A percentile compares a stretch with the other conserved stretches of the same genome.
phyloP scores from a whole-genome alignment of 2,888 invertebrate species.

The Caenorhabditis macrosperma region DNA sequence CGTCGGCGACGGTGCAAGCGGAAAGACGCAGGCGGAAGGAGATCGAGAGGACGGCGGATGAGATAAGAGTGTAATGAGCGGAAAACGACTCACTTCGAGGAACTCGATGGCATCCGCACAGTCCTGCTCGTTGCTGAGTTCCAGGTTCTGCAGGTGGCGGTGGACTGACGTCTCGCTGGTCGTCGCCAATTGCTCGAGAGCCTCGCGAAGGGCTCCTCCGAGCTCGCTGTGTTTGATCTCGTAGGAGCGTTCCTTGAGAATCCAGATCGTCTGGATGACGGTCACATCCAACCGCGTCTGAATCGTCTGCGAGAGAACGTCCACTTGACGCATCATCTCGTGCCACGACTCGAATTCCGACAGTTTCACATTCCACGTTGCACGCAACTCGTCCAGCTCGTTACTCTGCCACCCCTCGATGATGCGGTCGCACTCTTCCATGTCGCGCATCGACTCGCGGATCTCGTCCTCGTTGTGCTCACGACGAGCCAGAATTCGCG shows the following conservation, averaged over 20 bases:
- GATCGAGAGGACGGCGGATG: constrained; percentile 13
- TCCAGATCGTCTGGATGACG: constrained; percentile 35
- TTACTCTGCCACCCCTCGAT: constrained; percentile 63
- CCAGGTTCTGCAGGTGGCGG: constrained; percentile 66
- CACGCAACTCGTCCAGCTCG: constrained; percentile 57
- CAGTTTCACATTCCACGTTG: constrained; percentile 59
- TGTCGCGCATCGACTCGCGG: constrained; percentile 69
- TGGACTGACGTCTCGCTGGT: constrained; percentile 53
- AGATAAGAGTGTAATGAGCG: constrained; percentile 49
- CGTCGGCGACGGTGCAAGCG: not conserved
- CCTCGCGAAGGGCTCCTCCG: constrained; percentile 46
- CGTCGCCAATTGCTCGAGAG: constrained; percentile 51
- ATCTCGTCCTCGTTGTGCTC: constrained; percentile 71
- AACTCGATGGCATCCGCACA: constrained; percentile 65
- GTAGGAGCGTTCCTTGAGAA: constrained; percentile 37
- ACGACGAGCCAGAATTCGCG: constrained; percentile 59
- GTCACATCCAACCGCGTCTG: constrained; percentile 46
- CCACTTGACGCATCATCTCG: constrained; percentile 57
- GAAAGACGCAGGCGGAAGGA: constrained; percentile 31
- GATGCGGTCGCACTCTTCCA: constrained; percentile 70
- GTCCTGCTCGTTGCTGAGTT: constrained; percentile 73
- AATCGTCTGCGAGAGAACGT: constrained; percentile 32
- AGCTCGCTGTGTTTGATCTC: constrained; percentile 58
- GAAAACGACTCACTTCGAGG: constrained; percentile 67
- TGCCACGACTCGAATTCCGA: constrained; percentile 65